Conservation (phyloP, 2,888 invertebrate species). For the Caenorhabditis sp. region DNA sequence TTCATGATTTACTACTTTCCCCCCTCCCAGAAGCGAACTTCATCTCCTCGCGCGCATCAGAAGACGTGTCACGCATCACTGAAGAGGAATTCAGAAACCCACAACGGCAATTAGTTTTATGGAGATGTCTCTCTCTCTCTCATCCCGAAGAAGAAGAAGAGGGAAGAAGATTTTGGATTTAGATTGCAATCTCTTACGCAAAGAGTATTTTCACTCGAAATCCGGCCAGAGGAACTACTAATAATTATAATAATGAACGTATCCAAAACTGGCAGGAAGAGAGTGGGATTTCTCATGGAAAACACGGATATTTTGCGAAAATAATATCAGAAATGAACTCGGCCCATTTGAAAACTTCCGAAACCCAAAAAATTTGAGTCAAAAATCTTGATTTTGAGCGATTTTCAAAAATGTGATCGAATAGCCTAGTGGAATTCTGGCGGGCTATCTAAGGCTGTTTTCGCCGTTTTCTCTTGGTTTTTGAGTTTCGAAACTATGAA, state of each 20-base stretch:
- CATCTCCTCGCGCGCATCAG: conserved; percentile 11
- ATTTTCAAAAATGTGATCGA: too few relatives aligned
- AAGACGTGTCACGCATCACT: conserved; percentile 29
- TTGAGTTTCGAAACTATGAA: too few relatives aligned
- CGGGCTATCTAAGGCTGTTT: neutral
- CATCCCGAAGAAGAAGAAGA: too few relatives aligned
- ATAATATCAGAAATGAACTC: too few relatives aligned
- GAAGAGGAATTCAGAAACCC: conserved; percentile 18
- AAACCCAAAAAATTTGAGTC: too few relatives aligned
- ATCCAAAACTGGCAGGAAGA: too few relatives aligned
- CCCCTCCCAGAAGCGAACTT: neutral
- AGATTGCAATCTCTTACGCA: conserved; percentile 14
- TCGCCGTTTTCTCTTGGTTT: neutral
- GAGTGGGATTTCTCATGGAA: too few relatives aligned
- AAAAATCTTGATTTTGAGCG: too few relatives aligned
- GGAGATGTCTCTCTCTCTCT: conserved; percentile 22
- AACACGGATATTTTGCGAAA: too few relatives aligned
- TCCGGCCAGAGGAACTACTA: conserved; percentile 7
- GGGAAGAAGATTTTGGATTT: conserved; percentile 24
- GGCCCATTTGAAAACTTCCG: too few relatives aligned
- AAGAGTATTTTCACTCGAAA: conserved; percentile 22
- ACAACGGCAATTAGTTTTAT: conserved; percentile 39
- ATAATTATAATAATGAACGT: conserved; percentile 38
- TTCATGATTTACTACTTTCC: conserved; percentile 18
- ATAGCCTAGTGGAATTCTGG: neutral